Base-by-base conservation (phyloP, 2,113 vertebrate species). In the Petrocephalus zakoni region DNA sequence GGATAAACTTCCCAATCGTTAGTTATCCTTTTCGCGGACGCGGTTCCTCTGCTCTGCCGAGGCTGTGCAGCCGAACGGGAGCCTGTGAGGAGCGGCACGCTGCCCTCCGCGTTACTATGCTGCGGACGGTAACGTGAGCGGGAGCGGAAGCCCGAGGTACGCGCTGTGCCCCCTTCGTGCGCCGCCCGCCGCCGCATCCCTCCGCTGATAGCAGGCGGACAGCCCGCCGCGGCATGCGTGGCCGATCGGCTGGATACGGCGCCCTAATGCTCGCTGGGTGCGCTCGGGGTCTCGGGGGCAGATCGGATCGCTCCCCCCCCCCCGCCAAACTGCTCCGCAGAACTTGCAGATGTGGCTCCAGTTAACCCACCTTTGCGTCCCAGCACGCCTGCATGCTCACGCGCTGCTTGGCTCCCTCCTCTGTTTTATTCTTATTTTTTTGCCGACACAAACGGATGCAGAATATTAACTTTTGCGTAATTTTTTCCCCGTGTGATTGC, bases 131-230 rank as follows among this genome's bases (percentile, higher is more conserved):
- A 87, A 51, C 87, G 46, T 87, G 75, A 87, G 46, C 87, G 42
- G 87, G 87, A 87, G 72, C 87, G 47, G 87, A 87, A 87, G 87
- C 64, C 55, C 11, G 75, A 87, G 87, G 87, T 87, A 87, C 87
- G 72, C 87, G 46, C 49, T 87, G 72, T 72, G 51, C 61, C 87
- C 61, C 72, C 34, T 87, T 87, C 51, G n/a, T n/a, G n/a, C n/a
- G n/a, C n/a, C n/a, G 87, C 72, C 52, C 75, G 61, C 87, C 42
- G 64, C 64, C 75, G 86, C 86, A 87, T 47, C 29, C 64, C 64
- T 72, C n/a, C 34, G 61, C 52, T 87, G 75, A 87, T 87, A 64
- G 75, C 34, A 87, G 72, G 49, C 72, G 22, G 42, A 46, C 42
- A 10, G 61, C 58, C 87, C 34, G 87, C 22, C 87, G 58, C 22